Evolutionary conservation across 2,888 invertebrate genomes (phyloP).

Genomic region (Ophioninae sp.): DNA sequence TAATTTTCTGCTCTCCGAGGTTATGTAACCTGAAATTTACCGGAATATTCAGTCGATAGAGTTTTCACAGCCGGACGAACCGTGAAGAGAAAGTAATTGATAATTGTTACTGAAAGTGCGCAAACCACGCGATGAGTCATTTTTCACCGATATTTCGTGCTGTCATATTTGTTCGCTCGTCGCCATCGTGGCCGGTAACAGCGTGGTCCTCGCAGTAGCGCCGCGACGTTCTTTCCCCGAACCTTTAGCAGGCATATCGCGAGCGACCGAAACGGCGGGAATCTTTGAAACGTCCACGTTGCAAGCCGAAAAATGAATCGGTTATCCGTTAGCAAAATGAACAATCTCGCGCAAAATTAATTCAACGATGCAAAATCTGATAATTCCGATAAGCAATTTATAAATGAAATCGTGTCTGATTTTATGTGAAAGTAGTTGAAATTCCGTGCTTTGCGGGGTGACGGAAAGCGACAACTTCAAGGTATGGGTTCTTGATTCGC

Average conservation of each 20-base stretch:
- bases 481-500: constrained; percentile 37
- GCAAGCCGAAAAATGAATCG: neutral
- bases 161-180: neutral
- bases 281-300: neutral
- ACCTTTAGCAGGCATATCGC: neutral
- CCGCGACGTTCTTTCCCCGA: neutral
- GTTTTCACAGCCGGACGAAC: neutral
- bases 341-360: neutral
- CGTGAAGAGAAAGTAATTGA: neutral
- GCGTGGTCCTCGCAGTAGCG: neutral
- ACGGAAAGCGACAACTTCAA: constrained; percentile 2
- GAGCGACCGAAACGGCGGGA: neutral
- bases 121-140: neutral
- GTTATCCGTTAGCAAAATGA: neutral
- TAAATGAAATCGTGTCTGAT: neutral
- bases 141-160: neutral
- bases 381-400: neutral
- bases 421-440: neutral
- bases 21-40: neutral
- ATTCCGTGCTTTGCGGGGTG: neutral
- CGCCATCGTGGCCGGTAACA: neutral
- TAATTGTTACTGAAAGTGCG: neutral
- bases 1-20: neutral
- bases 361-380: neutral
- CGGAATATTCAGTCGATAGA: no score